Evolutionary conservation across 2,888 invertebrate genomes (phyloP).

Genomic region (Luperina testacea): DNA sequence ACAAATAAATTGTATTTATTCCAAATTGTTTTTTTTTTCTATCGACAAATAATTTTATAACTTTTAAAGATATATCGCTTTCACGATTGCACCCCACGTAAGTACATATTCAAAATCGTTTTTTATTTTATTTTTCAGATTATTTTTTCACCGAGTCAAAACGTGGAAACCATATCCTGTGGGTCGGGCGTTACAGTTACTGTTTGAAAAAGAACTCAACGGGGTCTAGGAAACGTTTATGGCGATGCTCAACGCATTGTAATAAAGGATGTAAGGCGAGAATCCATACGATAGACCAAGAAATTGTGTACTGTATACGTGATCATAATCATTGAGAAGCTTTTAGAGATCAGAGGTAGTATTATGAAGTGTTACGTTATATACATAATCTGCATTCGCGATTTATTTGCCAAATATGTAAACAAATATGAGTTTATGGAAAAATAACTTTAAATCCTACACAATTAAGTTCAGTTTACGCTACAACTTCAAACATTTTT

Average conservation of each 20-base stretch:
- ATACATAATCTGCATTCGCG: background rate
- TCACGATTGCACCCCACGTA: background rate
- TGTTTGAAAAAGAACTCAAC: conserved; percentile 35
- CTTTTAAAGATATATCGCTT: background rate
- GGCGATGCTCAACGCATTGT: conserved; percentile 66
- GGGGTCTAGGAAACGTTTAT: conserved; percentile 44
- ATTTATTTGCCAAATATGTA: too few species aligned
- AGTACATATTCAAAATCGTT: too few species aligned
- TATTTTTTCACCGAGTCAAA: conserved; percentile 36
- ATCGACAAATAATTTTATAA: background rate
- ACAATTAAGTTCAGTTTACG: too few species aligned
- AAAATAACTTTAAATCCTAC: too few species aligned
- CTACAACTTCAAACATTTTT: too few species aligned
- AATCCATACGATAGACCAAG: conserved; percentile 41
- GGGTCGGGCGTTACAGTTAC: conserved; percentile 35
- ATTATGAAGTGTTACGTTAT: background rate
- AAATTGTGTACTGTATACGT: conserved; percentile 14
- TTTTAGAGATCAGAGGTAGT: background rate
- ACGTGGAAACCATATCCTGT: conserved; percentile 36
- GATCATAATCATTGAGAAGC: conserved; percentile 42
- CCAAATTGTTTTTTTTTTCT: background rate
- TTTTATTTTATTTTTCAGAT: conserved; percentile 27
- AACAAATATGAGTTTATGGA: too few species aligned
- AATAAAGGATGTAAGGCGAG: conserved; percentile 61
- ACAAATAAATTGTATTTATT: background rate